Conservation (phyloP, 1,140 invertebrate species). For the Caligus rogercresseyi region DNA sequence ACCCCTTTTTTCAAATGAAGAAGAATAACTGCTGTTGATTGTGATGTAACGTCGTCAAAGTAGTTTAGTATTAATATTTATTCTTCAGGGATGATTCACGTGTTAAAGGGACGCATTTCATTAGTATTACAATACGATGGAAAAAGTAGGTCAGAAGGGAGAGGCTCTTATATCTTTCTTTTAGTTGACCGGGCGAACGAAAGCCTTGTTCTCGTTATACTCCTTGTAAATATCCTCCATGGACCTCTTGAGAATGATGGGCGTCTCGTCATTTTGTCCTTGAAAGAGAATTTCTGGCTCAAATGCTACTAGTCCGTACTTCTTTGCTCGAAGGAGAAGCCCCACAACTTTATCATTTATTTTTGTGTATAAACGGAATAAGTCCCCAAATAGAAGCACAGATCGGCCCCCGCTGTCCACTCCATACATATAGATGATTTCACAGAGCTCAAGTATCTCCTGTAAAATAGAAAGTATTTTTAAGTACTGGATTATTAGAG, state of each 20-base stretch:
- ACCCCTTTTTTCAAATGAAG: too few species aligned
- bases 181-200: too few species aligned
- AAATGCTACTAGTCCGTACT: slow-evolving; percentile 18
- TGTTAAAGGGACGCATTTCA: too few species aligned
- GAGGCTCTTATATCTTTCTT: too few species aligned
- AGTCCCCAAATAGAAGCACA: slow-evolving; percentile 15
- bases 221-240: slow-evolving; percentile 12
- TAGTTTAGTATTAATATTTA: too few species aligned
- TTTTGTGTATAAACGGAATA: slow-evolving; percentile 14
- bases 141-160: too few species aligned
- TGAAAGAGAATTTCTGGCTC: slow-evolving; percentile 18
- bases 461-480: not conserved
- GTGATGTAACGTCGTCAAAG: too few species aligned
- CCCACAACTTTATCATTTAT: slow-evolving; percentile 19
- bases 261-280: slow-evolving; percentile 8
- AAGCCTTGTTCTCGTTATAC: slow-evolving; percentile 13
- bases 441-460: slow-evolving; percentile 20
- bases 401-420: not conserved
- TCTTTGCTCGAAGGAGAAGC: slow-evolving; percentile 12
- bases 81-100: too few species aligned
- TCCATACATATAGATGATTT: slow-evolving; percentile 15
- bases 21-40: too few species aligned
- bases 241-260: not conserved
- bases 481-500: too few species aligned
- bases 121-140: too few species aligned